Conservation (phyloP, 2,888 invertebrate genomes). For the Leptodirus hochenwartii region DNA sequence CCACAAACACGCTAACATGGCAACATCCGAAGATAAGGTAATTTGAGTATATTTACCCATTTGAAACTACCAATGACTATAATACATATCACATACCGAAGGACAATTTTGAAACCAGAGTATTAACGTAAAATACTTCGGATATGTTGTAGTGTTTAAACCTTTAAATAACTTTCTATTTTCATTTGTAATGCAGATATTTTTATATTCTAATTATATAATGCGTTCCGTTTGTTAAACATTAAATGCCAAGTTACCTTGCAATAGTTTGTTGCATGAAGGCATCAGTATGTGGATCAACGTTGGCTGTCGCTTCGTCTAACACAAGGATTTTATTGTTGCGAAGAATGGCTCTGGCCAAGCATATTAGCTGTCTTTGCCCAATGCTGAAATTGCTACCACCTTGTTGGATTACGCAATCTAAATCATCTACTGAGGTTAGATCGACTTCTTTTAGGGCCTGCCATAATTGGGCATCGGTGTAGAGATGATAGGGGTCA, state of each 20-base stretch:
- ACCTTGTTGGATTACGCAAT: constrained; percentile 45
- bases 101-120: no score
- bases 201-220: no score
- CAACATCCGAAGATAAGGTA: no score
- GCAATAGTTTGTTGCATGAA: constrained; percentile 42
- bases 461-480: constrained; percentile 62
- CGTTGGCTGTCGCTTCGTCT: constrained; percentile 79
- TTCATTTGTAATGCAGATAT: no score
- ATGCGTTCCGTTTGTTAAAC: no score
- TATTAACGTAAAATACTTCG: no score
- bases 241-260: constrained; percentile 46
- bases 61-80: no score
- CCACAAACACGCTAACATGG: no score
- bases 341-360: constrained; percentile 38
- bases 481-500: constrained; percentile 66
- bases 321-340: constrained; percentile 51
- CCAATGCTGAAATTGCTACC: constrained; percentile 50
- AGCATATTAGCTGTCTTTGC: constrained; percentile 13
- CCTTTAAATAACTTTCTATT: no score
- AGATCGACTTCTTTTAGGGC: constrained; percentile 64
- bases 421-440: constrained; percentile 44
- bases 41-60: no score
- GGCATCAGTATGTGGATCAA: constrained; percentile 41
- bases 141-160: no score
- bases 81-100: no score